phyloP scores from a whole-genome alignment of 2,113 vertebrate genomes.

The Chroicocephalus ridibundus region DNA sequence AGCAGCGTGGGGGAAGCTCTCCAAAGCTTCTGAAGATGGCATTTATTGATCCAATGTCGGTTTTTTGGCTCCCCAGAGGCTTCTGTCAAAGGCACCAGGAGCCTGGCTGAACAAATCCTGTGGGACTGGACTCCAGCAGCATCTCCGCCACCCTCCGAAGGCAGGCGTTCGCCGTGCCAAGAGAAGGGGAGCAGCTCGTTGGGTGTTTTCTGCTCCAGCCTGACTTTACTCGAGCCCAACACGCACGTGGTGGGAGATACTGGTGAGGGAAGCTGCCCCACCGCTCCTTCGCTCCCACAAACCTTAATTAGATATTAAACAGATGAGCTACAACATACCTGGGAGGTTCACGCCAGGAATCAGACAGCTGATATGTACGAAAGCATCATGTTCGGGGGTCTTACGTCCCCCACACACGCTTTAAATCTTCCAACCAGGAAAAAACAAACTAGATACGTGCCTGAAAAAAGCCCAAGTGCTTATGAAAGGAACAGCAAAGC shows the following conservation, averaged over 20 bases:
- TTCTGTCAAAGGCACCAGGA: not conserved
- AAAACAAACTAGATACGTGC: rapidly evolving
- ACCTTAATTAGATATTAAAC: rapidly evolving
- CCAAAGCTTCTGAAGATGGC: not conserved
- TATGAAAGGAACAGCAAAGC: not conserved
- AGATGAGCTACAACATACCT: not conserved
- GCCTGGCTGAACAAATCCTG: not conserved
- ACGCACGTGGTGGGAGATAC: not conserved
- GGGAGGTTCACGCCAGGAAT: not conserved
- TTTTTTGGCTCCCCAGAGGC: not conserved
- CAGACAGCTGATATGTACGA: not conserved
- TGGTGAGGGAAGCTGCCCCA: rapidly evolving
- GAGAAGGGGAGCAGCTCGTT: not conserved
- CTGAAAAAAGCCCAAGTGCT: not conserved
- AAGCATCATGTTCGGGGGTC: not conserved
- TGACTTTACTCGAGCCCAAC: not conserved
- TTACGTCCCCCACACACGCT: rapidly evolving
- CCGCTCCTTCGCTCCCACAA: rapidly evolving
- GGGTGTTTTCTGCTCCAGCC: not conserved
- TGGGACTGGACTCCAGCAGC: not conserved
- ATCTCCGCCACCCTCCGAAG: not conserved
- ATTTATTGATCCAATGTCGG: rapidly evolving
- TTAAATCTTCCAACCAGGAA: not conserved
- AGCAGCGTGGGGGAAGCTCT: not conserved
- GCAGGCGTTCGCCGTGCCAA: rapidly evolving